Percentiles rank a stretch among this genome's conserved stretches.
Conservation (phyloP, 2,888 invertebrate genomes). For the Drosophila conformis region DNA sequence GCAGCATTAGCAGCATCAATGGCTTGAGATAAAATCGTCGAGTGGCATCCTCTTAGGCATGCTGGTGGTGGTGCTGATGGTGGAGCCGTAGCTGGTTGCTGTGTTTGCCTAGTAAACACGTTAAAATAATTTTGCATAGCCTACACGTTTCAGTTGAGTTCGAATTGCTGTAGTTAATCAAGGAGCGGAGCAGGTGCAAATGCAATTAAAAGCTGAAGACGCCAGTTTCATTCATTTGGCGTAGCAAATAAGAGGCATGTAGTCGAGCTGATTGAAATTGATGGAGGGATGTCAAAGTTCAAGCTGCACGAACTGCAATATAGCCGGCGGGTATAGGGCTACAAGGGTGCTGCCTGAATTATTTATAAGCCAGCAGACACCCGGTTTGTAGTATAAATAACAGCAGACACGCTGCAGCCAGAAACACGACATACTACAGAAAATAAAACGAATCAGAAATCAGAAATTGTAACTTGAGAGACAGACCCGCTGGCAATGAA, state of each 20-base stretch:
- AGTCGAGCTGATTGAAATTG: constrained; percentile 26
- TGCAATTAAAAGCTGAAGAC: constrained; percentile 42
- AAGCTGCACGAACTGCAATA: constrained; percentile 37
- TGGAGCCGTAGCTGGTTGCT: background rate
- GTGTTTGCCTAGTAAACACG: background rate
- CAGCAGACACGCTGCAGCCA: constrained; percentile 60
- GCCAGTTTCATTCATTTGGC: background rate
- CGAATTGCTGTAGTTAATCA: constrained; percentile 50
- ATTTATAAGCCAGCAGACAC: constrained; percentile 62
- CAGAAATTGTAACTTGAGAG: constrained; percentile 73
- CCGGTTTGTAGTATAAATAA: constrained; percentile 61
- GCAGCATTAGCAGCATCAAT: constrained; percentile 28
- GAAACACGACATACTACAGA: constrained; percentile 25
- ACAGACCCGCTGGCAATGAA: constrained; percentile 46
- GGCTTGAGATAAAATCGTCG: constrained; percentile 27
- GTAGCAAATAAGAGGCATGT: constrained; percentile 5
- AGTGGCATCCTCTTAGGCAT: constrained; percentile 17
- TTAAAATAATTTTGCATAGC: constrained; percentile 41
- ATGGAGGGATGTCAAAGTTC: constrained; percentile 54
- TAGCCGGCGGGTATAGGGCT: constrained; percentile 11
- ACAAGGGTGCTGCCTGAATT: constrained; percentile 60
- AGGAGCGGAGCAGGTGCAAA: constrained; percentile 52
- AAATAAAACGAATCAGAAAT: constrained; percentile 66
- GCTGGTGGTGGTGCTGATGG: background rate
- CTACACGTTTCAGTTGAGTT: constrained; percentile 49